Base-by-base conservation (phyloP, 2,797 vertebrate genomes). In the Alectoris magna region DNA sequence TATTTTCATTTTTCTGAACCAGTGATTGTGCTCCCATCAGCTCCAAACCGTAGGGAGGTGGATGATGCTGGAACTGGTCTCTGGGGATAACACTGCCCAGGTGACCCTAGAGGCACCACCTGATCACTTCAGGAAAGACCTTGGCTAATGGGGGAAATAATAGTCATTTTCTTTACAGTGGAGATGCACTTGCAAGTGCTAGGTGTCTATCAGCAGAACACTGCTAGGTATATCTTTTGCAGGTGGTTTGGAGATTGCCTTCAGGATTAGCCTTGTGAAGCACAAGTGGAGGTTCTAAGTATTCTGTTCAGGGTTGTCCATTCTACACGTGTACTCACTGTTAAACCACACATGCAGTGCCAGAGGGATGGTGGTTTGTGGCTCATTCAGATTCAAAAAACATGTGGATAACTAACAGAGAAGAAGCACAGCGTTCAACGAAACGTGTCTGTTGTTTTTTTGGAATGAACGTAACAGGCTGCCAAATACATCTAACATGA, bases 241-340 rank as follows among this genome's bases (percentile, higher is more conserved):
- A 62, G 39, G 26, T 9, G 53, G 4, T 16, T 85, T 76, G 39
- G 68, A 31, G 22, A 29, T 13, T 72, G 41, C 10, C 43, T 82
- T 44, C 46, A 55, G 19, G 38, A 38, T 78, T 69, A 51, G 29
- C 14, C 3, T 38, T 70, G 31, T 36, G 24, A 70, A 12, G 19
- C 17, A 26, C 27, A 31, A 16, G 48, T 27, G 68, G 58, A 49
- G 4, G 5, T 49, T 6, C 23, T 38, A 2, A 11, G 39, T 75
- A 26, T 56, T 91, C 93, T n/a, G 10, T 82, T 69, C 29, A 14
- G 14, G 23, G 16, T n/a, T 75, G 23, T 60, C 2, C 4, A 21
- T 60, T 71, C 36, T 53, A 26, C 10, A 29, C 0, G 0, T 14
- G 6, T 13, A 13, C 17, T 80, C 2, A 0, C 26, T 59, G 2